A percentile compares a stretch with the other conserved stretches of the same genome.
These are phyloP conservation scores for Phrynocephalus guinanensis DNA, from an alignment of 2,797 vertebrate genomes.

Conservation along the genomic window DNA sequence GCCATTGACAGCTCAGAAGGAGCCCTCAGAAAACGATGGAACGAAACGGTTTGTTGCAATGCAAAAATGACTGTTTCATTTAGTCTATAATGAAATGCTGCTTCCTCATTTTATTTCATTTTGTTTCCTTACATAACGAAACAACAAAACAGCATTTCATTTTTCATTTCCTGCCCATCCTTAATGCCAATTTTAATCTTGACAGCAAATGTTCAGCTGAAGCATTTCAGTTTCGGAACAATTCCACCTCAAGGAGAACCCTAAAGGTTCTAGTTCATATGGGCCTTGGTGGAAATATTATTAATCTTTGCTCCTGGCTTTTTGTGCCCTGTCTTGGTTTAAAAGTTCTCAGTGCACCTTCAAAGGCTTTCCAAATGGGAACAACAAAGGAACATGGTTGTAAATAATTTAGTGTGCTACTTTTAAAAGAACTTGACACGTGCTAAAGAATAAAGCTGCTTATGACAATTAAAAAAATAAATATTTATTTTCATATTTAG, in stretches of 20 bases:
- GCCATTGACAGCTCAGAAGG: too few species aligned
- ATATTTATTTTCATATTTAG: conserved; percentile 75
- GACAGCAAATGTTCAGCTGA: too few species aligned
- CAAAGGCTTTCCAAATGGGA: conserved; percentile 68
- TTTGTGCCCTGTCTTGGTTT: conserved; percentile 38
- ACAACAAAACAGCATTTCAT: too few species aligned
- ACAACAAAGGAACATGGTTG: conserved; percentile 58
- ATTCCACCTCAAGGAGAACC: neutral
- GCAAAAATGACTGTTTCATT: too few species aligned
- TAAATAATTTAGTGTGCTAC: conserved; percentile 67
- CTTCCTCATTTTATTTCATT: too few species aligned
- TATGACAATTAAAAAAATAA: conserved; percentile 75
- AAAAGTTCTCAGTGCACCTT: conserved; percentile 54
- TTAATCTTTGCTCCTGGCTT: conserved; percentile 1
- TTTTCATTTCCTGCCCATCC: too few species aligned
- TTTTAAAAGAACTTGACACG: conserved; percentile 68
- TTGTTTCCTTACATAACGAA: too few species aligned
- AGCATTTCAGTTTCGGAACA: neutral
- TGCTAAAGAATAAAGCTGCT: conserved; percentile 69
- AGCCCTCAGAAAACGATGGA: too few species aligned
- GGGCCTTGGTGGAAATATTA: neutral
- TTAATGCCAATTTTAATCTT: too few species aligned
- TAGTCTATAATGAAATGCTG: too few species aligned
- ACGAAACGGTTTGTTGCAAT: too few species aligned
- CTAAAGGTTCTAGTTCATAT: neutral